Conservation (phyloP, 2,797 vertebrate species). For the Mus caroli region DNA sequence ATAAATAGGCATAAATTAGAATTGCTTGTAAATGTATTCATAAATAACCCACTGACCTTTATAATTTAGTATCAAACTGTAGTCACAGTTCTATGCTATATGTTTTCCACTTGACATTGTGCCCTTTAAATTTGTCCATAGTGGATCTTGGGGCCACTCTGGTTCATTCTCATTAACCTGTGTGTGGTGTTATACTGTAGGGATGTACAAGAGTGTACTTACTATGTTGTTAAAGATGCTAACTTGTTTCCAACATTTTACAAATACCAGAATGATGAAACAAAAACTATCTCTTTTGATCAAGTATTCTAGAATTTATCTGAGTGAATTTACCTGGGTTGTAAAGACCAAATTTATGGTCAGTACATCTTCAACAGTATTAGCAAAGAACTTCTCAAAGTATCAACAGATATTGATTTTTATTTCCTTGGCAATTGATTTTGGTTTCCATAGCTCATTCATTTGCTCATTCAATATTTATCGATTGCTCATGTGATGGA, state of each 20-base stretch:
- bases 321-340: neutral
- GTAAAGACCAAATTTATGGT: neutral
- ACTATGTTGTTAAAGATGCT: conserved; percentile 38
- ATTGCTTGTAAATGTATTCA: neutral
- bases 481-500: neutral
- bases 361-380: conserved; percentile 23
- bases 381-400: conserved; percentile 14
- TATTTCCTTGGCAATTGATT: neutral
- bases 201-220: neutral
- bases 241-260: conserved; percentile 17
- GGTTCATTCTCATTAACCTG: neutral
- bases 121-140: conserved; percentile 25
- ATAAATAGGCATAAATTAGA: neutral
- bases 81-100: neutral
- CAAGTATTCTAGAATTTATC: conserved; percentile 33
- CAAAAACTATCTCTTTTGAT: conserved; percentile 18
- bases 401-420: neutral
- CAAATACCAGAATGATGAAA: conserved; percentile 24
- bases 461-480: neutral
- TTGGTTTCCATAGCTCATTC: neutral
- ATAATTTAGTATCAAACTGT: conserved; percentile 11
- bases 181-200: neutral
- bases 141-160: neutral
- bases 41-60: conserved; percentile 4
- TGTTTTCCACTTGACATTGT: conserved; percentile 5